These are phyloP conservation scores for Paedocypris micromegethes DNA, from an alignment of 2,797 vertebrate genomes.

Conservation along the genomic window DNA sequence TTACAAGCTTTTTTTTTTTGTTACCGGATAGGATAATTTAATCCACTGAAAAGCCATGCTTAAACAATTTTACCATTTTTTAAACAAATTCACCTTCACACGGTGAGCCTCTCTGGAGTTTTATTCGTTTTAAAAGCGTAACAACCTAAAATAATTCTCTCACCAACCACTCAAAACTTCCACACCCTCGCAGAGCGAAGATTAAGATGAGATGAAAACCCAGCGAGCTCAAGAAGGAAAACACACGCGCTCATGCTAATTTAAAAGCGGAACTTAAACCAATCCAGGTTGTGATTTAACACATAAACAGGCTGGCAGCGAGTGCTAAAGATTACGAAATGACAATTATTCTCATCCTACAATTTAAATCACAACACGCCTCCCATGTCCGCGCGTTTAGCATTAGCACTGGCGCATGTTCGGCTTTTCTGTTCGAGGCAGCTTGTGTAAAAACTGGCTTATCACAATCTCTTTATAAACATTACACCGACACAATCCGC, in stretches of 20 bases:
- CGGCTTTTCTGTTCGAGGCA: background rate
- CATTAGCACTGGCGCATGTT: background rate
- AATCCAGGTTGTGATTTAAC: slow-evolving; percentile 43
- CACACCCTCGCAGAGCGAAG: slow-evolving; percentile 3
- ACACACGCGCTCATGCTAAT: slow-evolving; percentile 34
- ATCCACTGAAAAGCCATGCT: background rate
- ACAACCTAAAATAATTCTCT: slow-evolving; percentile 23
- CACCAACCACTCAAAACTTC: slow-evolving; percentile 10
- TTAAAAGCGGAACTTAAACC: slow-evolving; percentile 45
- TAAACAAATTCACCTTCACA: slow-evolving; percentile 9
- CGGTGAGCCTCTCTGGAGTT: slow-evolving; percentile 9
- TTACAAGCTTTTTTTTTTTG: too few relatives aligned
- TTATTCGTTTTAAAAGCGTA: background rate
- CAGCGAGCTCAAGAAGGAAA: slow-evolving; percentile 22
- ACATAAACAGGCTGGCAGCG: slow-evolving; percentile 40
- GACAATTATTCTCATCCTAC: slow-evolving; percentile 21
- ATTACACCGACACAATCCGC: slow-evolving; percentile 12
- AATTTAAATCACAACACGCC: slow-evolving; percentile 18
- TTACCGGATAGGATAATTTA: too few relatives aligned
- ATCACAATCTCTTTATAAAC: slow-evolving; percentile 19
- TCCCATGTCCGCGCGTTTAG: slow-evolving; percentile 1
- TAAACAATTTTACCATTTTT: background rate
- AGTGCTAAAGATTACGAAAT: slow-evolving; percentile 33
- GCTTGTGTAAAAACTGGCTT: slow-evolving; percentile 14
- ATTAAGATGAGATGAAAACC: slow-evolving; percentile 24